A percentile compares a stretch with the other conserved stretches of the same genome.
These are phyloP conservation scores for Lepus timidus DNA, from an alignment of 2,113 vertebrate species.

Conservation along the genomic window DNA sequence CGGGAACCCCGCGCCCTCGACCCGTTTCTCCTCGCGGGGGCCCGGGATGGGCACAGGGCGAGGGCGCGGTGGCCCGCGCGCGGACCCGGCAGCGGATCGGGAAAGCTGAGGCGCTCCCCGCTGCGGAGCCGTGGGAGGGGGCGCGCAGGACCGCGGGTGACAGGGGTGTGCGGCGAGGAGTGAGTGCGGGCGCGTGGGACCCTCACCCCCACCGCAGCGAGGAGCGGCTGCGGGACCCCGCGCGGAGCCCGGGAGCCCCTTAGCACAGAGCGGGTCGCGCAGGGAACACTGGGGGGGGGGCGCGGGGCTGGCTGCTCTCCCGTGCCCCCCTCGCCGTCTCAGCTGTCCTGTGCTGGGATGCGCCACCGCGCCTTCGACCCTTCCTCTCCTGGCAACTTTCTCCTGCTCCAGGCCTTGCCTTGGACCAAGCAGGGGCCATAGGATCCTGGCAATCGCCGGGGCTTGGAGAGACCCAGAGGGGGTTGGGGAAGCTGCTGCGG, in stretches of 20 bases:
- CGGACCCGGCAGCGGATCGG: background rate
- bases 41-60: background rate
- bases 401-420: background rate
- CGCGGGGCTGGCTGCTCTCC: background rate
- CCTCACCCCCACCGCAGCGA: background rate
- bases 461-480: background rate
- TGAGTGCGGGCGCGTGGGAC: background rate
- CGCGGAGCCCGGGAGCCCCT: background rate
- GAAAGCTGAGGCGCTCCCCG: background rate
- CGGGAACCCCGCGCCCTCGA: background rate
- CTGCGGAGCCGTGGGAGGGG: background rate
- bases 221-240: background rate
- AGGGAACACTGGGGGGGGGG: background rate
- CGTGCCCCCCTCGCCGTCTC: background rate
- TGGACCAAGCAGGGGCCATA: background rate
- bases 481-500: background rate
- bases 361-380: background rate
- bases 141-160: background rate
- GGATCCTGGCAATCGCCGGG: background rate
- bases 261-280: background rate
- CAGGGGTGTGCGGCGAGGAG: background rate
- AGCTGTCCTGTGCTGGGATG: background rate
- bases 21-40: background rate
- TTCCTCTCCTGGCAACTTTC: constrained; percentile 74
- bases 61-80: background rate